phyloP scores from a whole-genome alignment of 1,140 invertebrate species.

The Micrasema longulum region DNA sequence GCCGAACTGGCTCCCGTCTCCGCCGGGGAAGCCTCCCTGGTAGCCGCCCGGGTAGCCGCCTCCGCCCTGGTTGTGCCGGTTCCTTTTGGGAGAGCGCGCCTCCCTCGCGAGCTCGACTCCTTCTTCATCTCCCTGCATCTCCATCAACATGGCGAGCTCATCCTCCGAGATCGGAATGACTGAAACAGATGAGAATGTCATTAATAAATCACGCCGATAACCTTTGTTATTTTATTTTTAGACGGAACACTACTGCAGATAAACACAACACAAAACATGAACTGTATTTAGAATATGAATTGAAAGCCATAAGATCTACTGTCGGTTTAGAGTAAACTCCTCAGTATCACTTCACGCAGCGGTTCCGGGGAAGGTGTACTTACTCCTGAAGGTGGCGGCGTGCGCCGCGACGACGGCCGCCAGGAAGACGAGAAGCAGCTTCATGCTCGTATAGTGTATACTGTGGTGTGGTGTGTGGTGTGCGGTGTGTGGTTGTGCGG shows the following conservation, averaged over 20 bases:
- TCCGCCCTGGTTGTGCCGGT: constrained; percentile 27
- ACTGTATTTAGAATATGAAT: not conserved
- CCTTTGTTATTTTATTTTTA: not conserved
- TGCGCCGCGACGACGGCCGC: constrained; percentile 6
- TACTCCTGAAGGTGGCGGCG: constrained; percentile 42
- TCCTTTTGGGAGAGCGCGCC: constrained; percentile 42
- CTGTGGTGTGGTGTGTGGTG: no score
- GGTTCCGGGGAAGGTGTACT: constrained; percentile 12
- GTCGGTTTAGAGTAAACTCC: not conserved
- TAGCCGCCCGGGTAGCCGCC: constrained; percentile 33
- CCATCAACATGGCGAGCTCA: constrained; percentile 41
- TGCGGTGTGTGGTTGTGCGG: not conserved
- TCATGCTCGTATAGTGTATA: no score
- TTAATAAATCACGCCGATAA: not conserved
- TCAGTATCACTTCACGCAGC: not conserved
- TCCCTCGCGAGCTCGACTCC: constrained; percentile 16
- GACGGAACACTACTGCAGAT: not conserved
- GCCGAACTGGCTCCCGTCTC: constrained; percentile 14
- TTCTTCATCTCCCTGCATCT: not conserved
- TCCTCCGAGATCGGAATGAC: constrained; percentile 45
- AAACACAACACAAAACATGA: not conserved
- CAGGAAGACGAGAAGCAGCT: constrained; percentile 21
- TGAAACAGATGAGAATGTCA: constrained; percentile 7
- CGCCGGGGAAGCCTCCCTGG: no score
- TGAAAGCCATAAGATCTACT: not conserved